Evolutionary conservation across 2,113 vertebrate species (phyloP).

Genomic region (Pipa parva): DNA sequence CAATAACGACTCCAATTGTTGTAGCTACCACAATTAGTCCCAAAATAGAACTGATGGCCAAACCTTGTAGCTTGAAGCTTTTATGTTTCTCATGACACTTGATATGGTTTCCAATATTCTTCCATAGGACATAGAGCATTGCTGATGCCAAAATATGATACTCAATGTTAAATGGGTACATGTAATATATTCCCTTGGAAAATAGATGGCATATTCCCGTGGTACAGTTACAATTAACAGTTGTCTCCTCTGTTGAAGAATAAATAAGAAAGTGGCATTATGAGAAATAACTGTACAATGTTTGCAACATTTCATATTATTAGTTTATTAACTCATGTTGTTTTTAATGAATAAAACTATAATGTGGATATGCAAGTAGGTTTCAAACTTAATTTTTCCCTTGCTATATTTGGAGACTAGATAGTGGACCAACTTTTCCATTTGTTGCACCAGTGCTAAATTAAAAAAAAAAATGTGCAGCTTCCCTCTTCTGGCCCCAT

Average conservation of each 20-base stretch:
- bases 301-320: too few relatives aligned
- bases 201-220: constrained; percentile 62
- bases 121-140: constrained; percentile 77
- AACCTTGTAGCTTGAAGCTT: constrained; percentile 46
- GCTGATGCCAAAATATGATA: constrained; percentile 76
- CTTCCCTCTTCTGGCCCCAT: too few relatives aligned
- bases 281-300: too few relatives aligned
- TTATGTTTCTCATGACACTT: constrained; percentile 50
- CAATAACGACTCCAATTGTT: constrained; percentile 62
- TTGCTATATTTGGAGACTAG: too few relatives aligned
- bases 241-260: constrained; percentile 62
- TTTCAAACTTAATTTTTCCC: too few relatives aligned
- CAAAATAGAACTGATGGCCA: constrained; percentile 60
- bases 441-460: too few relatives aligned
- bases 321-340: too few relatives aligned
- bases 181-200: constrained; percentile 66
- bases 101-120: constrained; percentile 70
- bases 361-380: too few relatives aligned
- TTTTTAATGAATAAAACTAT: too few relatives aligned
- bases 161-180: constrained; percentile 76
- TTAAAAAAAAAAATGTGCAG: too few relatives aligned
- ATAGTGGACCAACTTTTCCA: too few relatives aligned
- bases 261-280: constrained; percentile 40
- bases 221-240: constrained; percentile 80
- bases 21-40: constrained; percentile 64